Percentiles rank a stretch among this genome's conserved stretches.
phyloP scores from a whole-genome alignment of 2,888 invertebrate genomes.

The Hoplodrina ambigua region DNA sequence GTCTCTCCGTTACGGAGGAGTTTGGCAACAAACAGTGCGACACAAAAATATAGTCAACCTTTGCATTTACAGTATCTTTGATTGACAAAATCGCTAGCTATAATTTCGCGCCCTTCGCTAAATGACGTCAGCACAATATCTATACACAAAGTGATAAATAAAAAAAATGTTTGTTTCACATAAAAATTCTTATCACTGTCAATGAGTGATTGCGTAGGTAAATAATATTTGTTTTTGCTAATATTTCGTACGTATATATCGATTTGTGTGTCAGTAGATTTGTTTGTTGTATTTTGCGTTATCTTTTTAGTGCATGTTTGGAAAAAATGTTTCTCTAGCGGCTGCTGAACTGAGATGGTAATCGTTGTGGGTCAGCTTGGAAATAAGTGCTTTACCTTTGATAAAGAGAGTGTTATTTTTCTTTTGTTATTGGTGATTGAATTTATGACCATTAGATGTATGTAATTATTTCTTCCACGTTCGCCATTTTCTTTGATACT shows the following conservation, averaged over 20 bases:
- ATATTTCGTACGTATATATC: constrained; percentile 42
- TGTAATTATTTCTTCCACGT: not conserved
- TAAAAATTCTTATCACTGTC: constrained; percentile 59
- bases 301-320: constrained; percentile 33
- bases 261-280: constrained; percentile 59
- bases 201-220: constrained; percentile 52
- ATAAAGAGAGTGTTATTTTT: not conserved
- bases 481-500: not conserved
- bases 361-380: constrained; percentile 8
- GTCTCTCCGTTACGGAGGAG: too few species aligned
- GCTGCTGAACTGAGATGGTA: not conserved
- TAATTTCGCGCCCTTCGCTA: not conserved
- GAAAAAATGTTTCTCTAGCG: constrained; percentile 3
- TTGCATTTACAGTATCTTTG: not conserved
- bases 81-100: not conserved
- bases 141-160: constrained; percentile 43
- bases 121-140: constrained; percentile 38
- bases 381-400: not conserved
- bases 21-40: too few species aligned
- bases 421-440: not conserved
- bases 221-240: constrained; percentile 60
- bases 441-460: not conserved
- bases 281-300: constrained; percentile 41
- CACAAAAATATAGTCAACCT: too few species aligned
- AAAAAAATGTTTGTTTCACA: constrained; percentile 62